Evolutionary conservation across 2,113 vertebrate genomes (phyloP).

Genomic region (Apistogramma diplotaenia): DNA sequence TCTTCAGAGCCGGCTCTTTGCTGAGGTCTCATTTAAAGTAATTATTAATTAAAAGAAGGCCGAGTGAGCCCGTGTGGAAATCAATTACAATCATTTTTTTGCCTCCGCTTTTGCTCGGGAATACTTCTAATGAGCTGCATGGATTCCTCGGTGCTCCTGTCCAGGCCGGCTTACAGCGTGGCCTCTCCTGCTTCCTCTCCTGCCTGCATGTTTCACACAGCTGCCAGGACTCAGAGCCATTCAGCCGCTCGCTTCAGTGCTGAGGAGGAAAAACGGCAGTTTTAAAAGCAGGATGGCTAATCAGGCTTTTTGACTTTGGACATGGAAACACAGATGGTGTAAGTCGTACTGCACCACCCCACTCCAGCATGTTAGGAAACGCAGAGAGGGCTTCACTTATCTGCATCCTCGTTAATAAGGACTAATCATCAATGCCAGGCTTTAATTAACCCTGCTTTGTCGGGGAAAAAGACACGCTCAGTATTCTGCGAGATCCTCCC

Average conservation of each 20-base stretch:
- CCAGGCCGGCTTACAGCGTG: slow-evolving; percentile 1
- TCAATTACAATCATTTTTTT: slow-evolving; percentile 52
- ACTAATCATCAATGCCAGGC: slow-evolving; percentile 20
- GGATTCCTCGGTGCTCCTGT: slow-evolving; percentile 34
- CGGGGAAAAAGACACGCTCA: background rate
- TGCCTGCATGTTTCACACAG: background rate
- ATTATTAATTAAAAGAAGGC: slow-evolving; percentile 55
- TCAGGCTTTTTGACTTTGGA: slow-evolving; percentile 37
- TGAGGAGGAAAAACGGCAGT: background rate
- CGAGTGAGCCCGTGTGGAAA: slow-evolving; percentile 21
- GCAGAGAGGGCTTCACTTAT: slow-evolving; percentile 16
- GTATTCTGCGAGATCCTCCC: slow-evolving; percentile 7
- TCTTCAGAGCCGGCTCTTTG: slow-evolving; percentile 13
- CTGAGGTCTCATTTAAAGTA: slow-evolving; percentile 44
- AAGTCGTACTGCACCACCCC: background rate
- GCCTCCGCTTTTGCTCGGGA: slow-evolving; percentile 46
- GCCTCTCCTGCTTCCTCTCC: background rate
- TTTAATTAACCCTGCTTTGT: slow-evolving; percentile 53
- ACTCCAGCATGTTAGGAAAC: background rate
- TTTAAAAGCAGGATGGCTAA: slow-evolving; percentile 37
- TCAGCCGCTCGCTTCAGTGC: background rate
- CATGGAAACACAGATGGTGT: slow-evolving; percentile 10
- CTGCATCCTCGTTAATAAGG: slow-evolving; percentile 41
- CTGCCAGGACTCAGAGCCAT: slow-evolving; percentile 25
- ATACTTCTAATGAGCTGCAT: slow-evolving; percentile 56